phyloP scores from a whole-genome alignment of 2,113 vertebrate genomes.

The Mesitornis unicolor region DNA sequence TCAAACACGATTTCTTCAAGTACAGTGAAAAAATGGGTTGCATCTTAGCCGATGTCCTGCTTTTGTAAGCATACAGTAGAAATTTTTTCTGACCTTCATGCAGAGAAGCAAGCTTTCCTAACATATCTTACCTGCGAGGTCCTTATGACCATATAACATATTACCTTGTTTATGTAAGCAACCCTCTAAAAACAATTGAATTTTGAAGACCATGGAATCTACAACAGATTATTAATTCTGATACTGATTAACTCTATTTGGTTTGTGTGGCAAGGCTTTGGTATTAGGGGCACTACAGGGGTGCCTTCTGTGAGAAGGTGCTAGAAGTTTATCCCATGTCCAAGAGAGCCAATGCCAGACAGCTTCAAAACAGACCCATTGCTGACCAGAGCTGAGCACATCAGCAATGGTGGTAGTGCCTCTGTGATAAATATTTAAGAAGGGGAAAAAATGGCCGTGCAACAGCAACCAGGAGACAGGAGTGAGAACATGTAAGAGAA shows the following conservation, averaged over 20 bases:
- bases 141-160: background rate
- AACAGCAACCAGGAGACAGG: background rate
- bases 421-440: background rate
- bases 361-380: background rate
- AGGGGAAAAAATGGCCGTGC: background rate
- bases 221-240: background rate
- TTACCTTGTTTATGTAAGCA: background rate
- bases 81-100: background rate
- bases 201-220: background rate
- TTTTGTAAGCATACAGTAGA: background rate
- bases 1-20: background rate
- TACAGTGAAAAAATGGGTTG: background rate
- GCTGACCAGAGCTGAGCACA: background rate
- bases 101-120: background rate
- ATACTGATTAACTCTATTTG: background rate
- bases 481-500: background rate
- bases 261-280: background rate
- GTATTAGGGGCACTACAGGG: background rate
- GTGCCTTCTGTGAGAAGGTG: background rate
- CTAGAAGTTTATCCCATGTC: background rate
- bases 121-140: background rate
- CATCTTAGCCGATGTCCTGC: background rate
- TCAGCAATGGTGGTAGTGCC: accelerated
- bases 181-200: background rate
- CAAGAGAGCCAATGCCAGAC: background rate